Evolutionary conservation across 2,797 vertebrate species (phyloP).

Genomic region (Parambassis ranga): DNA sequence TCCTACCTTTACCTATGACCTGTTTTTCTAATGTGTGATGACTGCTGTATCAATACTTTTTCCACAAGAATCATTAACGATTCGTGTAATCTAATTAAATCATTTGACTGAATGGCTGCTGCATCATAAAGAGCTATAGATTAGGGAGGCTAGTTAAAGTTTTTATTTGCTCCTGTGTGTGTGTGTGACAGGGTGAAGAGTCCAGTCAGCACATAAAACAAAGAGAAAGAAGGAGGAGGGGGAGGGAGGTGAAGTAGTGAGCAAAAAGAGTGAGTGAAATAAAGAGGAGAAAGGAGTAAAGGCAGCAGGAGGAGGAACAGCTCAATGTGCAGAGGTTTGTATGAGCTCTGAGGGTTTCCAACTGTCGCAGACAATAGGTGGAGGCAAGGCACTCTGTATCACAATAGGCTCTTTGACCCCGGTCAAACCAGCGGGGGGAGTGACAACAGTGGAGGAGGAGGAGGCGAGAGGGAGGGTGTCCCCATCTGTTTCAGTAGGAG

Average conservation of each 20-base stretch:
- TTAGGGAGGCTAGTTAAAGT: neutral
- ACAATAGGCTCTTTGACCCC: constrained; percentile 82
- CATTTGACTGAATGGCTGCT: constrained; percentile 12
- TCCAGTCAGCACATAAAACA: constrained; percentile 50
- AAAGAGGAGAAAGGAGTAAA: constrained; percentile 49
- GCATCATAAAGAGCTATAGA: neutral
- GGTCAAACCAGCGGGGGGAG: constrained; percentile 40
- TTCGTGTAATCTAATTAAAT: constrained; percentile 31
- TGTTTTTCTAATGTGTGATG: too few species aligned
- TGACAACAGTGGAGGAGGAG: neutral
- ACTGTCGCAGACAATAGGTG: constrained; percentile 74
- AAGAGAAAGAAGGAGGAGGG: neutral
- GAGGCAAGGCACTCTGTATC: constrained; percentile 66
- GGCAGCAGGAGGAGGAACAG: constrained; percentile 45
- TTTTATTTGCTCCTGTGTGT: constrained; percentile 23
- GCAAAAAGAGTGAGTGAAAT: constrained; percentile 55
- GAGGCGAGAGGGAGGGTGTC: constrained; percentile 49
- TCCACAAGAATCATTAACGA: constrained; percentile 23
- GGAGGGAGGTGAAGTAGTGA: neutral
- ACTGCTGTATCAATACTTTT: neutral
- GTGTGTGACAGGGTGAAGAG: constrained; percentile 41
- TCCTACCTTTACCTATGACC: too few species aligned
- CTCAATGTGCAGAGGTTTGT: constrained; percentile 70
- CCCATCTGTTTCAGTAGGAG: constrained; percentile 73
- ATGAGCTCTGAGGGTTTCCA: constrained; percentile 68